Evolutionary conservation across 2,888 invertebrate species (phyloP), one percentile per base, ranked within the genome.

Genomic region (Coecobrya sp.): DNA sequence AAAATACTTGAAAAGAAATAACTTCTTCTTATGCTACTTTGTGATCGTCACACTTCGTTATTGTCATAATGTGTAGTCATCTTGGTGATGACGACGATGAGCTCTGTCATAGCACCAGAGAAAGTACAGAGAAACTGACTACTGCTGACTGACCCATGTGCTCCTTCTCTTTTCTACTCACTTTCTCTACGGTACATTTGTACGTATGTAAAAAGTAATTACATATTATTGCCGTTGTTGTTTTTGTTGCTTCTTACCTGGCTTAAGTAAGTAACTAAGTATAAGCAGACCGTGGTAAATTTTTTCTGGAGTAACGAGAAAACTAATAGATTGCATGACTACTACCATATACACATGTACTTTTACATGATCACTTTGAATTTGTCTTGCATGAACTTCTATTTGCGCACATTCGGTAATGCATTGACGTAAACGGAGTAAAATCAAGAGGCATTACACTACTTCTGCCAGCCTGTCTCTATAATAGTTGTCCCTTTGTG

Each of bases 1-100:
- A 79, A 79, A 52, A 79, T n/a, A 81, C 81, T 81, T 81, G 30
- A 81, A 79, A 81, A 25, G 79, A 8, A 36, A 30, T 27, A 76
- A 45, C 73, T 16, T 30, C 36, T 81, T 30, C 81, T 19, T 49
- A 36, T 42, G n/a, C 13, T 42, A 42, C 36, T 30, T 45, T 22
- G 52, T 79, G 55, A 55, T 59, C 55, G 55, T 27, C 55, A 59
- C 81, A 59, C 59, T 81, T 81, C 16, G 81, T 81, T 81, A 81
- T 36, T 81, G 81, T 81, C 55, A 81, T 81, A 81, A 81, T 30
- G 49, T 76, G 25, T 42, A 76, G 49, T 45, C 25, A 76, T 76
- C 11, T 22, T 76, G 49, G 2, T 76, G 27, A 10, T 55, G 55
- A 27, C 59, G 81, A 81, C 59, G 81, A 81, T 81, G 79, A 79